Conservation (phyloP, 2,888 invertebrate species). For the Belgica antarctica region DNA sequence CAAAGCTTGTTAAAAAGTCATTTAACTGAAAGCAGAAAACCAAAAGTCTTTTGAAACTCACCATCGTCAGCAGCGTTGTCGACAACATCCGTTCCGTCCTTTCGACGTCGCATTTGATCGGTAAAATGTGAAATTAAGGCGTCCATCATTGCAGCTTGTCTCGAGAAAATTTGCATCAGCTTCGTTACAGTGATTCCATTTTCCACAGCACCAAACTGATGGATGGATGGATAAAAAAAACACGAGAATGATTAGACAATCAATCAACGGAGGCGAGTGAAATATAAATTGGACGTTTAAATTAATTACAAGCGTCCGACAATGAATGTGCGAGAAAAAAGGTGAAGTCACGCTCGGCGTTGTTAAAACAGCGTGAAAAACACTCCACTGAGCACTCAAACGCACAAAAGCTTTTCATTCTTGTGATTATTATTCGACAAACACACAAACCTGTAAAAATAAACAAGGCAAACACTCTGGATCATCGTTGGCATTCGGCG, state of each 20-base stretch:
- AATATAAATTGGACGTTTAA: conserved; percentile 19
- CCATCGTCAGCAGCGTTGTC: conserved; percentile 55
- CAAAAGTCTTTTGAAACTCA: conserved; percentile 47
- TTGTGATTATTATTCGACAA: not conserved
- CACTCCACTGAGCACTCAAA: not conserved
- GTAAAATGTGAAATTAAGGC: conserved; percentile 79
- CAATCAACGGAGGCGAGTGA: conserved; percentile 3
- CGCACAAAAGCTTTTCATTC: not conserved
- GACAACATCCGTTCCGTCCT: conserved; percentile 54
- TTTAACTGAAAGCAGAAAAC: conserved; percentile 43
- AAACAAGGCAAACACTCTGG: conserved; percentile 86
- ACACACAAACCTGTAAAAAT: conserved; percentile 68
- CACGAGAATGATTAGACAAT: conserved; percentile 5
- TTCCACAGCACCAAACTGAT: conserved; percentile 54
- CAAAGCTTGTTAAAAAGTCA: too few relatives aligned
- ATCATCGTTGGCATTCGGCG: conserved; percentile 76
- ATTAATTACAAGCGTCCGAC: conserved; percentile 9
- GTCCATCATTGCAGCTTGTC: conserved; percentile 83
- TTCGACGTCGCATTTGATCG: conserved; percentile 67
- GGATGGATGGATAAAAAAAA: not conserved
- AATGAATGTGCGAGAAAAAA: not conserved
- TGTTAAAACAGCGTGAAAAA: not conserved
- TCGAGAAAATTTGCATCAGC: conserved; percentile 58
- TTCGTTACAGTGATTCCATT: conserved; percentile 55
- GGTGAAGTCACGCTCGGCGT: not conserved